phyloP scores from a whole-genome alignment of 1,140 invertebrate species.

The Trichomalopsis sarcophagae region DNA sequence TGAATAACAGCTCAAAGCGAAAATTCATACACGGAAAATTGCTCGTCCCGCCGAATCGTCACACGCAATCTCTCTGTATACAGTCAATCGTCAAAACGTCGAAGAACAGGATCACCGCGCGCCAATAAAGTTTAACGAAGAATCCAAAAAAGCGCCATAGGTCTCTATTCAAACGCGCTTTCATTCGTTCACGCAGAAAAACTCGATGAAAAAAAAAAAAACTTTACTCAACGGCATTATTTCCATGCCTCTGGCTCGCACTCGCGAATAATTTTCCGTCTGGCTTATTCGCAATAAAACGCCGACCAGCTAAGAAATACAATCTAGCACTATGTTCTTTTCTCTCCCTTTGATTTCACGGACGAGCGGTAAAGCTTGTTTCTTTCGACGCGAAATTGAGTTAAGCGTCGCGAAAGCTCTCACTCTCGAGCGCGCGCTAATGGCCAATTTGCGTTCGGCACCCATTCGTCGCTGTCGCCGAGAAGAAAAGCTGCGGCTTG shows the following conservation, averaged over 20 bases:
- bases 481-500: neutral
- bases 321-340: constrained; percentile 3
- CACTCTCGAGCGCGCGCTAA: neutral
- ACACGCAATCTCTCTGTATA: no score
- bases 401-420: neutral
- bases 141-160: neutral
- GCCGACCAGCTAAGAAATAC: neutral
- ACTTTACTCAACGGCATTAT: neutral
- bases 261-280: constrained; percentile 39
- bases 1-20: no score
- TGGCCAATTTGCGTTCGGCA: constrained; percentile 1
- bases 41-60: no score
- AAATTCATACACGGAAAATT: no score
- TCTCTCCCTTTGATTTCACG: constrained; percentile 28
- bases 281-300: constrained; percentile 35
- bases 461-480: neutral
- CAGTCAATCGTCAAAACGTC: neutral
- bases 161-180: neutral
- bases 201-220: no score
- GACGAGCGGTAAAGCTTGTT: constrained; percentile 25
- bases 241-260: neutral
- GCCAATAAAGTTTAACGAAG: neutral
- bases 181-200: neutral
- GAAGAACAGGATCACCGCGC: neutral
- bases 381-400: constrained; percentile 28